Conservation (phyloP, 2,113 vertebrate species). For the Campylomormyrus tamandua region DNA sequence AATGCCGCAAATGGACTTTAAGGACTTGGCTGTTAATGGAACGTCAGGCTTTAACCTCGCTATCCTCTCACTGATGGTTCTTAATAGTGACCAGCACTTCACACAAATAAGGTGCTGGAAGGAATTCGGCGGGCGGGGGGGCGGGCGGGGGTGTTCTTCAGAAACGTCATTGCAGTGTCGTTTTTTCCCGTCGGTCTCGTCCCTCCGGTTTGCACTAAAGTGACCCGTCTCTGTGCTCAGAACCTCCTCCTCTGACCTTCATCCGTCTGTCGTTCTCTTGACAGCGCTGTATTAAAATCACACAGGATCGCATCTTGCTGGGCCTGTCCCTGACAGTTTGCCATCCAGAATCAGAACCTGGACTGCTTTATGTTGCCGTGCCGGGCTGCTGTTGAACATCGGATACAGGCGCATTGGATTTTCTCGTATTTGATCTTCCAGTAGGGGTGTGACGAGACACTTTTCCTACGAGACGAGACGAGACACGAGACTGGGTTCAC, state of each 20-base stretch:
- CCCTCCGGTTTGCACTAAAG: neutral
- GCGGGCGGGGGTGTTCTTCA: neutral
- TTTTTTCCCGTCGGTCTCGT: neutral
- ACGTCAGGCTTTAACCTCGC: neutral
- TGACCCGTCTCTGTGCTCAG: neutral
- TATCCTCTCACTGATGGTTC: neutral
- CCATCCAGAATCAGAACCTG: neutral
- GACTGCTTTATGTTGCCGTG: neutral
- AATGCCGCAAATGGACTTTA: neutral
- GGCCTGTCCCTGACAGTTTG: neutral
- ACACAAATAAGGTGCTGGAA: neutral
- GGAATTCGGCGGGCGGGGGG: neutral
- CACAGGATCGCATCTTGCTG: neutral
- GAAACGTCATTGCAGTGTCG: neutral
- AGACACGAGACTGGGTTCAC: too few relatives aligned
- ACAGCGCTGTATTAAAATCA: neutral
- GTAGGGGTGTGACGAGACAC: too few relatives aligned
- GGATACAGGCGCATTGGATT: neutral
- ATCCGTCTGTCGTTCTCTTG: neutral
- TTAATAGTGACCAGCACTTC: neutral
- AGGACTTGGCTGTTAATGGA: neutral
- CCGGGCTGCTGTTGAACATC: neutral
- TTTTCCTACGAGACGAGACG: too few relatives aligned
- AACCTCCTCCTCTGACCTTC: too few relatives aligned
- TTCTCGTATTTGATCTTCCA: neutral